Conservation (phyloP, 2,888 invertebrate species). For the Elmis aenea region DNA sequence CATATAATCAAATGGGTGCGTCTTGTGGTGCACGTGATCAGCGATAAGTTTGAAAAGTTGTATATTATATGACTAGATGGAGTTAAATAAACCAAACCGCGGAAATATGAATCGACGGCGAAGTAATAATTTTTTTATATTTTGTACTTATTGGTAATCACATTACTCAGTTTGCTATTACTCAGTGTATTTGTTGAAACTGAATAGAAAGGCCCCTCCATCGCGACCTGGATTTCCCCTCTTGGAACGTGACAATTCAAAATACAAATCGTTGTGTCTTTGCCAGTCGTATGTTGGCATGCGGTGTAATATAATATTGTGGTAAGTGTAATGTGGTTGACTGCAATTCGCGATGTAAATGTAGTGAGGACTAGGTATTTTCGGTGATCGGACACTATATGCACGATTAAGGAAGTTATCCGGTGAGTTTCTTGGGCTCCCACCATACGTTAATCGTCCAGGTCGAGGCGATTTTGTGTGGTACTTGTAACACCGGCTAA, state of each 20-base stretch:
- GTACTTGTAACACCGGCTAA: no score
- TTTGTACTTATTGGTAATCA: no score
- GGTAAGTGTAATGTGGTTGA: constrained; percentile 24
- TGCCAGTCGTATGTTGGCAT: no score
- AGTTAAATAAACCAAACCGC: constrained; percentile 8
- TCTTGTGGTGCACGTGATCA: constrained; percentile 12
- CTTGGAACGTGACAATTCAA: constrained; percentile 22
- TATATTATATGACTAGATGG: not conserved
- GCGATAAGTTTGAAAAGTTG: constrained; percentile 3
- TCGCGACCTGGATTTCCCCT: constrained; percentile 24
- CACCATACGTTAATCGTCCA: no score
- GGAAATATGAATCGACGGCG: constrained; percentile 2
- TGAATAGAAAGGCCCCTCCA: no score
- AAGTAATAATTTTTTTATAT: no score
- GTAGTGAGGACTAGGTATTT: no score
- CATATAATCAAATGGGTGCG: constrained; percentile 9
- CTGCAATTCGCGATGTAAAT: constrained; percentile 15
- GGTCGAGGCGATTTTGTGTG: no score
- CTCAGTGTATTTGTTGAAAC: no score
- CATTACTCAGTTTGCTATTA: no score
- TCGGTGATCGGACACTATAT: no score
- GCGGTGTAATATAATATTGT: constrained; percentile 24
- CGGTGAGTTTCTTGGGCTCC: constrained; percentile 7
- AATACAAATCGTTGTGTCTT: constrained; percentile 20
- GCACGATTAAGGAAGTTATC: no score